Evolutionary conservation across 1,140 invertebrate genomes (phyloP).

Genomic region (Paralvinella palmiformis): DNA sequence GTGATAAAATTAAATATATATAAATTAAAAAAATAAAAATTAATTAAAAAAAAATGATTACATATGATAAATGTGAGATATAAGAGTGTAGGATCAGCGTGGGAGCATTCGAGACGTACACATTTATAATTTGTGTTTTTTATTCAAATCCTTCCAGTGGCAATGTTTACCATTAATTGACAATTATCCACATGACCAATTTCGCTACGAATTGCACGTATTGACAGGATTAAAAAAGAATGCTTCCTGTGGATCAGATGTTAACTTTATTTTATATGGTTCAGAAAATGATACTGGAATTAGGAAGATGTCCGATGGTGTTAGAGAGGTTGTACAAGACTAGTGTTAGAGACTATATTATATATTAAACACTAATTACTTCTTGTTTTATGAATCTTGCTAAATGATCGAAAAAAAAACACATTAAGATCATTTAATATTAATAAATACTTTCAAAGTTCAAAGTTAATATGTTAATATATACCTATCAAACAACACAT

Average conservation of each 20-base stretch:
- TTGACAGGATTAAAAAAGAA: slow-evolving; percentile 12
- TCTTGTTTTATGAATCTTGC: too few species aligned
- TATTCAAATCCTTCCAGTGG: background rate
- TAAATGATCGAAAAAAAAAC: background rate
- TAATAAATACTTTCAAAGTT: too few species aligned
- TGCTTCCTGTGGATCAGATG: slow-evolving; percentile 7
- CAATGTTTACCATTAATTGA: background rate
- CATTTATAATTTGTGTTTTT: too few species aligned
- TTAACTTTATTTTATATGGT: slow-evolving; percentile 16
- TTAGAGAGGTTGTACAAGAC: slow-evolving; percentile 22
- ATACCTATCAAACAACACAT: too few species aligned
- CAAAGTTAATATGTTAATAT: too few species aligned
- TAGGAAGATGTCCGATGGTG: slow-evolving; percentile 10
- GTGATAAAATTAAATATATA: background rate
- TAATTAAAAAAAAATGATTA: too few species aligned
- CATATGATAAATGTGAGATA: too few species aligned
- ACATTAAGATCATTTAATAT: background rate
- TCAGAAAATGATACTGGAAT: slow-evolving; percentile 7
- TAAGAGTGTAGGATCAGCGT: too few species aligned
- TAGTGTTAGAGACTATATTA: too few species aligned
- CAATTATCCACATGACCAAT: background rate
- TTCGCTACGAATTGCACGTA: slow-evolving; percentile 16
- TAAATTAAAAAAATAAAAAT: too few species aligned
- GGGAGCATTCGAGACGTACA: too few species aligned
- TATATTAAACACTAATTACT: too few species aligned